phyloP scores from a whole-genome alignment of 2,888 invertebrate species.

The Orthosia cruda region DNA sequence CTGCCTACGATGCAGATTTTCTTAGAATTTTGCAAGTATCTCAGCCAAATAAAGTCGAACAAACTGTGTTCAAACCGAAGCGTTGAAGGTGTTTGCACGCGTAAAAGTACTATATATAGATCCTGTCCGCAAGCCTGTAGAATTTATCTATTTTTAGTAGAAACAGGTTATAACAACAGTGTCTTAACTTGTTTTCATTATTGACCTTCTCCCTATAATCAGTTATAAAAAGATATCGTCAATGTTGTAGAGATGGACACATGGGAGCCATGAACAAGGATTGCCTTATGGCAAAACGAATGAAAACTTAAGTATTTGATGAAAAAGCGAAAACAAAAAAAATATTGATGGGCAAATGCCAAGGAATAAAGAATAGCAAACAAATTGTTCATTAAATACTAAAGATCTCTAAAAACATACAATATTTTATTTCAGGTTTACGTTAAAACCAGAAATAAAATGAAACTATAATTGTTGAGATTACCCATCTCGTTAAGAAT shows the following conservation, averaged over 20 bases:
- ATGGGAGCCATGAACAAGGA: not conserved
- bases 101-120: constrained; percentile 28
- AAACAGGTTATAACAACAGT: constrained; percentile 12
- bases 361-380: not conserved
- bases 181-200: too few species aligned
- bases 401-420: not conserved
- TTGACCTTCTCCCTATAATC: too few species aligned
- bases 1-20: not conserved
- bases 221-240: not conserved
- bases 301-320: not conserved
- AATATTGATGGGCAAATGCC: not conserved
- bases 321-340: not conserved
- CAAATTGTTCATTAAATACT: not conserved
- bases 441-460: constrained; percentile 1
- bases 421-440: not conserved
- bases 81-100: not conserved
- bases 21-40: constrained; percentile 15
- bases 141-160: constrained; percentile 5
- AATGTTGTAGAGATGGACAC: not conserved
- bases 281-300: not conserved
- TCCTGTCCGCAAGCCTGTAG: not conserved
- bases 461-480: constrained; percentile 14
- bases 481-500: constrained; percentile 4
- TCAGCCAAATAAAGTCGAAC: constrained; percentile 1
- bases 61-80: not conserved